A percentile compares a stretch with the other conserved stretches of the same genome.
Evolutionary conservation across 2,797 vertebrate species (phyloP).

Genomic region (Acropternis orthonyx): DNA sequence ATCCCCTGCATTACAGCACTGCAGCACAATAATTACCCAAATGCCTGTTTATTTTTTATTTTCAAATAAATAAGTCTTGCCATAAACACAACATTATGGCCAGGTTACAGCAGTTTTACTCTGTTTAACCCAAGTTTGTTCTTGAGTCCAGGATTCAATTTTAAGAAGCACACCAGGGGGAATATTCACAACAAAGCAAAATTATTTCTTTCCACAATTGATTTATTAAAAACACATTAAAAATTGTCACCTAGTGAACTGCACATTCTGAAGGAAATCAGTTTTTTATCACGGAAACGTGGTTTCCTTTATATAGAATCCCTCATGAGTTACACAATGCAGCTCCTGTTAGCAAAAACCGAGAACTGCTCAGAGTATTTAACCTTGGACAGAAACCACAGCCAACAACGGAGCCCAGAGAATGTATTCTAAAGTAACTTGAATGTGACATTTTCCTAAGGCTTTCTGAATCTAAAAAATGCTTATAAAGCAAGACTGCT

Average conservation of each 20-base stretch:
- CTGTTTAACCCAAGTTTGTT: neutral
- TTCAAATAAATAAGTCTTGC: neutral
- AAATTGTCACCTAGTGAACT: constrained; percentile 47
- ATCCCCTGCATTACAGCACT: neutral
- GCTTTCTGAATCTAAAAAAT: neutral
- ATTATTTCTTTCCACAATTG: constrained; percentile 29
- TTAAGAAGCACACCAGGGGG: neutral
- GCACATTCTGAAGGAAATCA: constrained; percentile 40
- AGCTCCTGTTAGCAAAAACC: constrained; percentile 36
- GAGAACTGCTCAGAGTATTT: neutral
- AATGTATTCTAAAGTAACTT: neutral
- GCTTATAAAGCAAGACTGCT: neutral
- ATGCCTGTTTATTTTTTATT: neutral
- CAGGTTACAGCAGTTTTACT: neutral
- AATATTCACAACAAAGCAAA: constrained; percentile 27
- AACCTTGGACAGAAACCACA: constrained; percentile 11
- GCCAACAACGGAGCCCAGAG: neutral
- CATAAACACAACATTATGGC: neutral
- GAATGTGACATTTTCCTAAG: neutral
- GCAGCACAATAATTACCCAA: neutral
- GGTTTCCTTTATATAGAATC: constrained; percentile 53
- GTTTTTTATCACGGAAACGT: constrained; percentile 11
- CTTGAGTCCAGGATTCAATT: neutral
- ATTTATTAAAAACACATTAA: constrained; percentile 49
- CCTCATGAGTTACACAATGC: constrained; percentile 14